Percentiles rank a stretch among this genome's conserved stretches.
phyloP scores from a whole-genome alignment of 2,113 vertebrate genomes.

The Chaetodon auriga region DNA sequence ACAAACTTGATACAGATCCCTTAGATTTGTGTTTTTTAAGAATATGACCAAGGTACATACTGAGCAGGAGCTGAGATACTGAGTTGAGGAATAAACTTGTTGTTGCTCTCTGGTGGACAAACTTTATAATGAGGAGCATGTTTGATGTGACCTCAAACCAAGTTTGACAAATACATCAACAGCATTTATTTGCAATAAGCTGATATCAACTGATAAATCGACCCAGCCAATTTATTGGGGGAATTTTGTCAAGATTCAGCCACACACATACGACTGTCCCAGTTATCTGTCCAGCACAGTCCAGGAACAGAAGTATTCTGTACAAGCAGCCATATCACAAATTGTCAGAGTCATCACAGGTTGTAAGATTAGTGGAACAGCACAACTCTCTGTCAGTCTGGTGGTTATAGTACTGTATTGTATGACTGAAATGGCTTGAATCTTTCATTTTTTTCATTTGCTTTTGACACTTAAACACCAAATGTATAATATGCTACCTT shows the following conservation, averaged over 20 bases:
- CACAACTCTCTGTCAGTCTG: too few species aligned
- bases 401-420: too few species aligned
- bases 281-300: not conserved
- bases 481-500: not conserved
- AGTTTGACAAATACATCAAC: not conserved
- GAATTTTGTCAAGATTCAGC: not conserved
- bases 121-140: not conserved
- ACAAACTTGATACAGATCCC: too few species aligned
- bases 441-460: too few species aligned
- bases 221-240: not conserved
- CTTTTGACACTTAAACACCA: too few species aligned
- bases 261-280: not conserved
- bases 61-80: not conserved
- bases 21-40: too few species aligned
- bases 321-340: not conserved
- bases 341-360: not conserved
- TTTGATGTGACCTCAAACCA: not conserved
- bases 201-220: not conserved
- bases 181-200: not conserved
- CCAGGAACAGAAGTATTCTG: not conserved
- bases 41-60: not conserved
- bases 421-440: too few species aligned
- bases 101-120: conserved; percentile 9
- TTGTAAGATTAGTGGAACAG: not conserved
- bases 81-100: not conserved